These are phyloP conservation scores for Bombus waltoni DNA, from an alignment of 1,140 invertebrate species.

Conservation along the genomic window DNA sequence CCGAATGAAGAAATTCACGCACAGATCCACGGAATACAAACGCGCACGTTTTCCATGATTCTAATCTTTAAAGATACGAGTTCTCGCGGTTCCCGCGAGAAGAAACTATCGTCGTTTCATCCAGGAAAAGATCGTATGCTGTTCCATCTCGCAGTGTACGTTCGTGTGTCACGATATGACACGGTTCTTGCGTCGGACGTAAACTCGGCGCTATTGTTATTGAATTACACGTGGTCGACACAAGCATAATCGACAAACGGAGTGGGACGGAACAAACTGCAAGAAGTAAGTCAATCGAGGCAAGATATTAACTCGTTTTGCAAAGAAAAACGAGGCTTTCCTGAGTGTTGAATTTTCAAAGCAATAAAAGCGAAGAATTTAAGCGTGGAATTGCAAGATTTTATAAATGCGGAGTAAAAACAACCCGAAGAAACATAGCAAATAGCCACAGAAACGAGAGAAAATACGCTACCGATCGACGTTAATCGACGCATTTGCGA, in stretches of 20 bases:
- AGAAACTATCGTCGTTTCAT: not conserved
- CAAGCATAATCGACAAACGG: not conserved
- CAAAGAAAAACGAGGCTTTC: not conserved
- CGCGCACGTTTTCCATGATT: not conserved
- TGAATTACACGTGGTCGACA: not conserved
- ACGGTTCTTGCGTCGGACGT: not conserved
- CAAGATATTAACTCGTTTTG: not conserved
- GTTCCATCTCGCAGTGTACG: not conserved
- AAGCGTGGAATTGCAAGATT: not conserved
- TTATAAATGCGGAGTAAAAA: not conserved
- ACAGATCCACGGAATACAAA: constrained; percentile 6
- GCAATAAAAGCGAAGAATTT: not conserved
- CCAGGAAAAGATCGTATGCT: not conserved
- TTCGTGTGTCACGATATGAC: not conserved
- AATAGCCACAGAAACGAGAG: too few species aligned
- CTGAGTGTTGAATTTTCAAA: not conserved
- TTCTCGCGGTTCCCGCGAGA: not conserved
- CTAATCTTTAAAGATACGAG: not conserved
- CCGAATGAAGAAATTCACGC: not conserved
- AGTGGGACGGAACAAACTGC: not conserved
- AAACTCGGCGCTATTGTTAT: not conserved
- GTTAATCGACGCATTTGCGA: too few species aligned
- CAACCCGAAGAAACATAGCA: too few species aligned
- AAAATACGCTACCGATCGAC: too few species aligned
- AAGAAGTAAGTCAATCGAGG: not conserved